phyloP scores from a whole-genome alignment of 2,888 invertebrate species.

The Lypha dubia region DNA sequence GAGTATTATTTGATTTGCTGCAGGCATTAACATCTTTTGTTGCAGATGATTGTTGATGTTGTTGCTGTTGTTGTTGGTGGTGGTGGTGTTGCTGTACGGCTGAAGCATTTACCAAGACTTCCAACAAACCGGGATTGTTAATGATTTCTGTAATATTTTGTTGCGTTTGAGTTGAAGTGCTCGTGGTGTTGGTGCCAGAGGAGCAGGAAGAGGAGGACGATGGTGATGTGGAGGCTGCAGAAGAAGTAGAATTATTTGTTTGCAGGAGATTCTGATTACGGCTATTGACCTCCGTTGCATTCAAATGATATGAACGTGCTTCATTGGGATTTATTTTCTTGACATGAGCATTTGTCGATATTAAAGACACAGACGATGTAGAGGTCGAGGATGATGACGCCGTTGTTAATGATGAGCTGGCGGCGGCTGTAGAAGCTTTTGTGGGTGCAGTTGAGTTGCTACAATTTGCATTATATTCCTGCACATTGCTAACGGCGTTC shows the following conservation, averaged over 20 bases:
- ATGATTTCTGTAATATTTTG: slow-evolving; percentile 72
- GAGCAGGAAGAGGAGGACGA: neutral
- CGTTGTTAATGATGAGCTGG: slow-evolving; percentile 38
- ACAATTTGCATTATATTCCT: slow-evolving; percentile 58
- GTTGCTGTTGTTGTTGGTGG: slow-evolving; percentile 60
- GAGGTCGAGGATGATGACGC: slow-evolving; percentile 64
- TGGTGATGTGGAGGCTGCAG: neutral
- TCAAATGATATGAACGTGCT: slow-evolving; percentile 52
- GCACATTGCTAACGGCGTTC: slow-evolving; percentile 68
- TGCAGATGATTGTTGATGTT: slow-evolving; percentile 56
- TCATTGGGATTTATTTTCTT: slow-evolving; percentile 61
- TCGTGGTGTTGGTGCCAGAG: neutral
- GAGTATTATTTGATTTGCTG: slow-evolving; percentile 71
- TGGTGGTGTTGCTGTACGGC: slow-evolving; percentile 71
- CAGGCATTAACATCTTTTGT: slow-evolving; percentile 69
- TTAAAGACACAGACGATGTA: slow-evolving; percentile 71
- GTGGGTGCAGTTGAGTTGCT: slow-evolving; percentile 62
- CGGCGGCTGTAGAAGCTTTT: slow-evolving; percentile 67
- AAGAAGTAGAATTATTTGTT: slow-evolving; percentile 45
- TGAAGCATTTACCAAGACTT: slow-evolving; percentile 71
- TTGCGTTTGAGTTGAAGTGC: slow-evolving; percentile 60
- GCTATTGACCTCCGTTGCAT: slow-evolving; percentile 60
- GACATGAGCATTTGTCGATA: slow-evolving; percentile 56
- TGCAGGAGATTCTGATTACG: slow-evolving; percentile 63
- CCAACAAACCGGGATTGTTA: slow-evolving; percentile 71